A percentile compares a stretch with the other conserved stretches of the same genome.
Evolutionary conservation across 2,113 vertebrate genomes (phyloP).

Genomic region (Peucedramus taeniatus): DNA sequence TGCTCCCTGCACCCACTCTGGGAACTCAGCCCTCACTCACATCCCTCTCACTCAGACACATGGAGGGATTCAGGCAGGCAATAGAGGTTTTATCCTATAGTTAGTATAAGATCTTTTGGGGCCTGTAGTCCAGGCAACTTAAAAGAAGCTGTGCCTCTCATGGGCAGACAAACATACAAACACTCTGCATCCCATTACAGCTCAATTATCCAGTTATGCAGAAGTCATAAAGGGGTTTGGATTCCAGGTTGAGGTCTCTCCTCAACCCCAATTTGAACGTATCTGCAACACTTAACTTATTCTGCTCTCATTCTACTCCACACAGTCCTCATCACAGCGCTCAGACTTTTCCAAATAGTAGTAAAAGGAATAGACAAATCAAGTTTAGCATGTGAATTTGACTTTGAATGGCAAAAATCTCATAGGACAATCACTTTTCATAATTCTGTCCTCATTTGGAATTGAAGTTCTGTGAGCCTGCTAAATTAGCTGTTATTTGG

Average conservation of each 20-base stretch:
- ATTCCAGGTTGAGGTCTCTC: neutral
- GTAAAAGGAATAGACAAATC: neutral
- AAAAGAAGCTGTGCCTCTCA: neutral
- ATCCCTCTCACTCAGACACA: neutral
- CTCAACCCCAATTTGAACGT: neutral
- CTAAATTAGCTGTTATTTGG: neutral
- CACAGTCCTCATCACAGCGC: neutral
- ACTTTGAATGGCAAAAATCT: neutral
- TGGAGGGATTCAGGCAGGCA: neutral
- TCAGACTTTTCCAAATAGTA: neutral
- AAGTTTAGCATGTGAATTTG: neutral
- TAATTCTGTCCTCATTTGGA: neutral
- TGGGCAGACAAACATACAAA: neutral
- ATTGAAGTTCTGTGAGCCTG: neutral
- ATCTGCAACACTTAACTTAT: neutral
- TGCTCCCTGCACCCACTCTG: slow-evolving; percentile 13
- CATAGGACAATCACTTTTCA: neutral
- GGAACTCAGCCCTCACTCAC: neutral
- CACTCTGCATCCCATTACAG: neutral
- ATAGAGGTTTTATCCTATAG: neutral
- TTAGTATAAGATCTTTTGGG: neutral
- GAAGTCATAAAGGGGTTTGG: neutral
- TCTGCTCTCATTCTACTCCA: neutral
- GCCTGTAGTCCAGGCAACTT: neutral
- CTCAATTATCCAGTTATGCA: neutral